Conservation (phyloP, 1,140 invertebrate genomes). For the Antheraea pernyi region DNA sequence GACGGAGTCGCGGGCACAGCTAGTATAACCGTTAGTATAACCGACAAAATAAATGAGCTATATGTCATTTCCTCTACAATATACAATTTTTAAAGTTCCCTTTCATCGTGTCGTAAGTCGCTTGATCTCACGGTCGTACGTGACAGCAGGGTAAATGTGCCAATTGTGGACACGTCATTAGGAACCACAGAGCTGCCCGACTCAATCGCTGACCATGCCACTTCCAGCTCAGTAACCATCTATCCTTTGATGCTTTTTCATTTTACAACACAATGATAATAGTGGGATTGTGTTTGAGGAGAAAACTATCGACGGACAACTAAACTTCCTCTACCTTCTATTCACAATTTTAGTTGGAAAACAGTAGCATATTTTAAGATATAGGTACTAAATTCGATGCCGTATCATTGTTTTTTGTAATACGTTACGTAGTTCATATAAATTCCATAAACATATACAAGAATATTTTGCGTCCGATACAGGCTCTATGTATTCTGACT, state of each 20-base stretch:
- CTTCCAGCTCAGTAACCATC: constrained; percentile 48
- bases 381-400: too few relatives aligned
- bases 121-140: constrained; percentile 47
- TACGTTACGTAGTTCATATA: too few relatives aligned
- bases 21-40: neutral
- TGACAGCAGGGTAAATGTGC: constrained; percentile 58
- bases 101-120: constrained; percentile 1
- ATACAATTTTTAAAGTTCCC: constrained; percentile 9
- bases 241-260: constrained; percentile 54
- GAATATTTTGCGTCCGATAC: too few relatives aligned
- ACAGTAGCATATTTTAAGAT: too few relatives aligned
- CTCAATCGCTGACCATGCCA: constrained; percentile 50
- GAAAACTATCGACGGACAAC: neutral
- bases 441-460: too few relatives aligned
- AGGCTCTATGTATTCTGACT: too few relatives aligned
- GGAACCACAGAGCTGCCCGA: constrained; percentile 8
- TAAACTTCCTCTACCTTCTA: too few relatives aligned
- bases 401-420: too few relatives aligned
- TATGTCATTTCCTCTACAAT: neutral
- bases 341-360: too few relatives aligned
- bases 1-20: too few relatives aligned
- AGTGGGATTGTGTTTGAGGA: neutral
- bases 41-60: neutral
- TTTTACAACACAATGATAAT: neutral
- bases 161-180: constrained; percentile 61